Conservation (phyloP, 2,888 invertebrate genomes). For the Nebria salina region DNA sequence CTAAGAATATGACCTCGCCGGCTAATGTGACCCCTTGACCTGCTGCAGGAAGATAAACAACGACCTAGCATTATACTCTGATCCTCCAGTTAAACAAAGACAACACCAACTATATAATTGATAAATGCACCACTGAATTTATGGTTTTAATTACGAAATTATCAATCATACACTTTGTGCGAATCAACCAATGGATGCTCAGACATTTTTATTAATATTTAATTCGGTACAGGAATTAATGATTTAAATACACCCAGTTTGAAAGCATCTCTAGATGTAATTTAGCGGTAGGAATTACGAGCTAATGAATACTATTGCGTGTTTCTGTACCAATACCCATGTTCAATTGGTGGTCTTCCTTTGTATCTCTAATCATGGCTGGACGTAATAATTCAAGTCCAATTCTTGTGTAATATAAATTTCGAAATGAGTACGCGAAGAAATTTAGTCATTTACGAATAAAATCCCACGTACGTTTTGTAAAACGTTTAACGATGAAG, state of each 20-base stretch:
- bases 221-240: not conserved
- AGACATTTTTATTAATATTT: slow-evolving; percentile 3
- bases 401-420: too few relatives aligned
- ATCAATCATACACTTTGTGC: slow-evolving; percentile 39
- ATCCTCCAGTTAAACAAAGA: slow-evolving; percentile 20
- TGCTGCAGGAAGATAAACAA: not conserved
- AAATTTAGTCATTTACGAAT: too few relatives aligned
- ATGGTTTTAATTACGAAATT: slow-evolving; percentile 38
- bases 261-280: not conserved
- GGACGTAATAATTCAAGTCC: too few relatives aligned
- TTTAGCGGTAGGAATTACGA: too few relatives aligned
- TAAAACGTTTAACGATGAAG: not conserved
- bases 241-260: not conserved
- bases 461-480: too few relatives aligned
- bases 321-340: too few relatives aligned
- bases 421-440: too few relatives aligned
- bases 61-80: not conserved
- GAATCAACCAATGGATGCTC: not conserved
- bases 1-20: slow-evolving; percentile 23
- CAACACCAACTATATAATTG: slow-evolving; percentile 22
- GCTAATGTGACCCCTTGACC: slow-evolving; percentile 35
- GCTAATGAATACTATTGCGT: too few relatives aligned
- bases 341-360: too few relatives aligned
- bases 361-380: too few relatives aligned
- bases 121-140: slow-evolving; percentile 36